phyloP scores from a whole-genome alignment of 35 echinoderm and acorn worm species.

The Strongylocentrotus purpuratus region DNA sequence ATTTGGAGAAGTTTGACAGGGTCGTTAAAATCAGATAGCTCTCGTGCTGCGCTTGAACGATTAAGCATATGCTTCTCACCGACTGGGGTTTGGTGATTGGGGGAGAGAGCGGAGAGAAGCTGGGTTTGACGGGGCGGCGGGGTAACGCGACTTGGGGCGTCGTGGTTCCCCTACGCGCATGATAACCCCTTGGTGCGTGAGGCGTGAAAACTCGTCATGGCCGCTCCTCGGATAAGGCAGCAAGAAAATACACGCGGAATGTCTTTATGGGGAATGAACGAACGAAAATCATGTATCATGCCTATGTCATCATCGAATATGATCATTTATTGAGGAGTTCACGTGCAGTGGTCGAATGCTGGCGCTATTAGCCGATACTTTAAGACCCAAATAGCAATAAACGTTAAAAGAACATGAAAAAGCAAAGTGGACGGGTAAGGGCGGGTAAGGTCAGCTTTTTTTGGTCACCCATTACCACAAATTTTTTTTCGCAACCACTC shows the following conservation, averaged over 20 bases:
- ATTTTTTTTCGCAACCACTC: too few relatives aligned
- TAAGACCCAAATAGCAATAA: too few relatives aligned
- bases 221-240: neutral
- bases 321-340: neutral
- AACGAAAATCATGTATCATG: neutral
- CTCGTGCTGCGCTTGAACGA: conserved; percentile 9
- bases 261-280: neutral
- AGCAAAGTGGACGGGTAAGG: too few relatives aligned
- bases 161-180: conserved; percentile 13
- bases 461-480: too few relatives aligned
- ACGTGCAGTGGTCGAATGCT: neutral
- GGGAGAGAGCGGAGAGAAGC: neutral
- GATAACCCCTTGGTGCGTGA: neutral
- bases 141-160: neutral
- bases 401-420: too few relatives aligned
- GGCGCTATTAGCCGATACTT: neutral
- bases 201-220: conserved; percentile 15
- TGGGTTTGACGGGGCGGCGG: neutral
- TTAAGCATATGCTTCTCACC: conserved; percentile 25
- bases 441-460: too few relatives aligned
- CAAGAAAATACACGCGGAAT: neutral
- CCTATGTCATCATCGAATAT: neutral
- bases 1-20: conserved; percentile 34
- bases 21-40: conserved; percentile 41
- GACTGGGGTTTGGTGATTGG: neutral